Conservation (phyloP, 2,113 vertebrate genomes). For the Nycticorax nycticorax region DNA sequence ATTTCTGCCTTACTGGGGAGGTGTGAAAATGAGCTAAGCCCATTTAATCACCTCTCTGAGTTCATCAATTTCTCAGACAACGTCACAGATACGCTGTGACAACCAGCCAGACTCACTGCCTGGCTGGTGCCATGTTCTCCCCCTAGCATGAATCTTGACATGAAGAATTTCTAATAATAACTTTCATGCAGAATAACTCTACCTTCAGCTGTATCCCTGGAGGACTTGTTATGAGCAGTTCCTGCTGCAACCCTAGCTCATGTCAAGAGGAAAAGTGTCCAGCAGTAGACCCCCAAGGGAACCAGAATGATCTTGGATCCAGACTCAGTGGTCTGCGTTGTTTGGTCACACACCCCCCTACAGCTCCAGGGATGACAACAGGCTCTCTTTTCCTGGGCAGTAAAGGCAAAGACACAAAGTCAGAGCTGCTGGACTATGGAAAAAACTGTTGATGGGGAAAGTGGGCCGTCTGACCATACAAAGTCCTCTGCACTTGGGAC, state of each 20-base stretch:
- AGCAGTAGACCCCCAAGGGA: not conserved
- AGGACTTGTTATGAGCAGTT: not conserved
- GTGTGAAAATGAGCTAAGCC: not conserved
- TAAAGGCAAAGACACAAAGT: not conserved
- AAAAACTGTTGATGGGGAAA: not conserved
- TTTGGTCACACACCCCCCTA: not conserved
- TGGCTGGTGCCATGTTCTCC: not conserved
- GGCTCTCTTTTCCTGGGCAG: not conserved
- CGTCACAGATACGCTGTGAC: not conserved
- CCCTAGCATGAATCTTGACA: not conserved
- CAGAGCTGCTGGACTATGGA: not conserved
- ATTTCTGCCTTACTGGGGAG: not conserved
- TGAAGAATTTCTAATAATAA: not conserved
- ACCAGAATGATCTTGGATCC: not conserved
- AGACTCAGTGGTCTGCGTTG: not conserved
- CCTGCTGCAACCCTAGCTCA: not conserved
- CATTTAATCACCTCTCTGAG: not conserved
- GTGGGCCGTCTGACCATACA: not conserved
- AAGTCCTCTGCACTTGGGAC: not conserved
- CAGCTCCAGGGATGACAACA: not conserved
- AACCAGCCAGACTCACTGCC: not conserved
- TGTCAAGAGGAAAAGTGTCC: not conserved
- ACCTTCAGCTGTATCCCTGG: not conserved
- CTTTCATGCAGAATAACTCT: not conserved
- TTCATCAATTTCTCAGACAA: not conserved